phyloP scores from a whole-genome alignment of 2,888 invertebrate species.

The Melanophora roralis region DNA sequence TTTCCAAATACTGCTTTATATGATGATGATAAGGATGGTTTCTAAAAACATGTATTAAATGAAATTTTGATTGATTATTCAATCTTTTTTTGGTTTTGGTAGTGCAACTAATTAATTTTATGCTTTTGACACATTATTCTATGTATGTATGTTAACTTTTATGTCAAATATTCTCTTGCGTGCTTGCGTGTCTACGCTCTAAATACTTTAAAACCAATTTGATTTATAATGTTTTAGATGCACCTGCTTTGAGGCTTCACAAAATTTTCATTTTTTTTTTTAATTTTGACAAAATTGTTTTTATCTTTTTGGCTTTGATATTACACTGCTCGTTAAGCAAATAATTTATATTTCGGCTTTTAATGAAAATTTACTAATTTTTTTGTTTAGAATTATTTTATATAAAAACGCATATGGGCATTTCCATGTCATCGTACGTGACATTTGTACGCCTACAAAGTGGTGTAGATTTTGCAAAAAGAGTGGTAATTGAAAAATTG shows the following conservation, averaged over 20 bases:
- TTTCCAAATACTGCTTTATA: not conserved
- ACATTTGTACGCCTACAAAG: too few relatives aligned
- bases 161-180: not conserved
- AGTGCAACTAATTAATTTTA: conserved; percentile 76
- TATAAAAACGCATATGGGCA: too few relatives aligned
- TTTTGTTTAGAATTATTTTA: not conserved
- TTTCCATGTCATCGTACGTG: too few relatives aligned
- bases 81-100: conserved; percentile 50
- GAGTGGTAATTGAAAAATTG: too few relatives aligned
- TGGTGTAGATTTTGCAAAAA: too few relatives aligned
- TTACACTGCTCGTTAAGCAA: conserved; percentile 38
- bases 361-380: conserved; percentile 47
- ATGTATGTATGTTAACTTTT: not conserved
- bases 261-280: conserved; percentile 25
- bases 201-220: conserved; percentile 28
- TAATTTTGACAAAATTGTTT: not conserved
- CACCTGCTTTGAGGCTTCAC: conserved; percentile 44
- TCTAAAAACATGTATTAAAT: not conserved
- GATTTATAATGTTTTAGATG: conserved; percentile 47
- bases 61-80: conserved; percentile 75
- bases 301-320: conserved; percentile 19
- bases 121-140: conserved; percentile 52
- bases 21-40: not conserved
- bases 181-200: too few relatives aligned
- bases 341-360: conserved; percentile 57